Evolutionary conservation across 2,797 vertebrate genomes (phyloP), one percentile per base, ranked within the genome.

Genomic region (Spheniscus humboldti): DNA sequence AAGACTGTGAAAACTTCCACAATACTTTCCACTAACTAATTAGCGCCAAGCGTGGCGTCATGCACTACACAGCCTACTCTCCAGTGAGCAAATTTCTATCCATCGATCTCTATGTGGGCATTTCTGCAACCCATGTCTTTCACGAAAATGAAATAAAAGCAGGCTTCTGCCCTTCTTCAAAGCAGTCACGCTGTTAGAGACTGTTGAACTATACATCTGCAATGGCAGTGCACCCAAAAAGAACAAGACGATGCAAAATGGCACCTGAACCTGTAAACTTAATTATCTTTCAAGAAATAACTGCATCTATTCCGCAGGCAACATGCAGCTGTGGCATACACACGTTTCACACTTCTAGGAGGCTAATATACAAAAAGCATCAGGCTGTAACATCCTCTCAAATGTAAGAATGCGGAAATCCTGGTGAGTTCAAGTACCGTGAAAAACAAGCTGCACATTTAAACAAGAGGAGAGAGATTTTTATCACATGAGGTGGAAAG

Each of bases 261-360:
- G 19, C 60, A 91, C 23, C 35, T 45, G 27, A 86, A 74, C 12
- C 15, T 59, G 45, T 31, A 74, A 45, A 74, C 39, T 33, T 37
- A 37, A 87, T 89, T 71, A 50, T 43, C 16, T 89, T 74, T 62
- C 37, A 68, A 91, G 37, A 94, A 86, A 57, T 55, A 77, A 63
- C 25, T 43, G 15, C 27, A 56, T 59, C 22, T 59, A 10, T 72
- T 82, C 63, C 48, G 48, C 31, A 50, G 45, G 59, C 27, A 90
- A 74, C 15, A 39, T 0, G 0, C 35, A 91, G 18, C 35, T 2
- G 1, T 50, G n/a, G 3, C 13, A 7, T n/a, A 31, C 5, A 66
- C 17, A 18, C 4, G 25, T 64, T 85, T 74, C 72, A 87, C 6
- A 12, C 55, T 72, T 88, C 33, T 43, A 5, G 33, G 59, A 82